Percentiles rank a stretch among this genome's conserved stretches.
Conservation (phyloP, 2,113 vertebrate species). For the Pterocles orientalis region DNA sequence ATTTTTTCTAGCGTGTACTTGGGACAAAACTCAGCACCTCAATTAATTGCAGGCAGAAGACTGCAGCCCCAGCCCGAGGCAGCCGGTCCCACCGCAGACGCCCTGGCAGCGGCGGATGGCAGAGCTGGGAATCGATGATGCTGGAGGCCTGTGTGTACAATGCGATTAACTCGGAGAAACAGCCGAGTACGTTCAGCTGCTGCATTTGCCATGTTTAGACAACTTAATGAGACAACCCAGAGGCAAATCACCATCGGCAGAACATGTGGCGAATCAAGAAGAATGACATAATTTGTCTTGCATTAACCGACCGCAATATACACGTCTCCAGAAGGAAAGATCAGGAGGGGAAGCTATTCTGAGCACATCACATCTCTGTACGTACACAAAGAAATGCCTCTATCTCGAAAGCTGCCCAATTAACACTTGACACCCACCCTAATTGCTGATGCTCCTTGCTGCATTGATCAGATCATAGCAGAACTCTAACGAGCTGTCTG, state of each 20-base stretch:
- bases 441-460: slow-evolving; percentile 51
- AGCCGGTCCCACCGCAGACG: not conserved
- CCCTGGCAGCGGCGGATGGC: not conserved
- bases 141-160: not conserved
- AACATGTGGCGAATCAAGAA: slow-evolving; percentile 45
- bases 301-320: slow-evolving; percentile 46
- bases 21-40: not conserved
- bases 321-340: not conserved
- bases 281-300: slow-evolving; percentile 68
- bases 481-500: slow-evolving; percentile 7
- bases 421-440: slow-evolving; percentile 62
- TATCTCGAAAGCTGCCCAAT: slow-evolving; percentile 58
- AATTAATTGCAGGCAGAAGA: not conserved
- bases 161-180: not conserved
- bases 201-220: slow-evolving; percentile 55
- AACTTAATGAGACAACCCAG: slow-evolving; percentile 65
- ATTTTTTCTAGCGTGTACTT: accelerated
- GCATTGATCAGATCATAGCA: slow-evolving; percentile 46
- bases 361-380: slow-evolving; percentile 28
- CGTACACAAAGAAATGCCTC: slow-evolving; percentile 49
- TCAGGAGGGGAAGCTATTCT: slow-evolving; percentile 32
- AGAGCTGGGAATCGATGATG: not conserved
- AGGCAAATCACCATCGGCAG: slow-evolving; percentile 59
- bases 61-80: not conserved
- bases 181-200: slow-evolving; percentile 4